Evolutionary conservation across 35 echinoderm and acorn worm species (phyloP), one percentile per base, ranked within the genome.

Genomic region (Apostichopus californicus): DNA sequence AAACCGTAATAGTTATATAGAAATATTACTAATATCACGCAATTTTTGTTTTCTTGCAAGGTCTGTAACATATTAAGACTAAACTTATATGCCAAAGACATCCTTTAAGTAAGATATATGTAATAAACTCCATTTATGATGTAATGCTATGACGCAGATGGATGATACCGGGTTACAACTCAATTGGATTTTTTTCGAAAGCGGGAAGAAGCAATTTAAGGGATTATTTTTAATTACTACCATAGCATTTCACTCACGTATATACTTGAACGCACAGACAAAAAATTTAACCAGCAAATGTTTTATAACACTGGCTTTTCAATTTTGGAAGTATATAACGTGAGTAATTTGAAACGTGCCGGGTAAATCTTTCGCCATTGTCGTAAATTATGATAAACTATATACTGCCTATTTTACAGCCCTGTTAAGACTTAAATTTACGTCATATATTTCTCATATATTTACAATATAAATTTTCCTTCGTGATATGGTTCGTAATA

Each of bases 391-490:
- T n/a, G 17, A 18, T 75, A 75, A 75, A 22, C 71, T 75, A 75
- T 6, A 18, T n/a, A 7, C 71, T 75, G 12, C 34, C 34, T 75
- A 22, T 75, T 75, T 75, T 75, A 61, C 71, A 75, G 1, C 7
- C 20, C 7, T 1, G 14, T 75, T 18, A 75, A 75, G 71, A 22
- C 15, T 20, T 75, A 75, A 75, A 75, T 24, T 75, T 18, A 20
- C 15, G 17, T 22, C 71, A 75, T 75, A 75, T 75, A 75, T 75
- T 75, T 75, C n/a, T 75, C 71, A 75, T 75, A 75, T 75, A 75
- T 22, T 75, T 75, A 75, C 14, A 75, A 22, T 75, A 75, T 22
- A 75, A 18, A 75, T 75, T 22, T 18, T 21, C 17, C 17, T 75
- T 6, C 71, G 15, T 75, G 71, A 22, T 7, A 75, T 18, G 17